Base-by-base conservation (phyloP, 2,888 invertebrate genomes). In the Linhomoeus sp. region DNA sequence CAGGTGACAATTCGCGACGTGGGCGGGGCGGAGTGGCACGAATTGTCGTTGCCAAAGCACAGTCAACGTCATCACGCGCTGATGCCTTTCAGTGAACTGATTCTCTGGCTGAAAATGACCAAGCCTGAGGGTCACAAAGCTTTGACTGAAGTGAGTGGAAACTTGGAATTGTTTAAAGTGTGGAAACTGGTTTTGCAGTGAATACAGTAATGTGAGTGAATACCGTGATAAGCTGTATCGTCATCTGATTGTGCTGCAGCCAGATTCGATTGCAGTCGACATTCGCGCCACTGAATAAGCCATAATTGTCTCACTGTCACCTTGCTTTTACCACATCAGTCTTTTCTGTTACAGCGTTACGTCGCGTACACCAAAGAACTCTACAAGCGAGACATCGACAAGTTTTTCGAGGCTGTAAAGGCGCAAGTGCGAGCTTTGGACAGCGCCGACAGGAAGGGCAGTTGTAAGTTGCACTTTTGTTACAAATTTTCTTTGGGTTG, bases 41-140 rank as follows among this genome's bases (percentile, higher is more conserved):
- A 68, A 39, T 68, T 83, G 46, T 74, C 75, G 29, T 70, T 87
- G 54, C 81, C 82, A 0, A 77, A 79, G 55, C 80, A 84, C 62
- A 73, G 75, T 53, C 73, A 76, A 42, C 80, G 85, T 55, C 90
- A 90, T 70, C 76, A 77, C 48, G 85, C 87, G 64, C 75, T 94
- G 51, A 75, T 76, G 58, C 80, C 81, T 20, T 88, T 87, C 65
- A 78, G 81, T 29, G 37, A 44, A 3, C 20, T 44, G 44, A n/a
- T 62, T 33, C 51, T 52, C 33, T 62, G 61, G 58, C 45, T 58
- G 23, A 56, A 55, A 41, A 33, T 29, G 15, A 46, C 52, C 79
- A 85, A 75, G 85, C 88, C 67, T 75, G 76, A 47, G 24, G 63
- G 62, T 43, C 90, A 83, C 67, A 75, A 76, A 46, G 80, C 79